Evolutionary conservation across 2,888 invertebrate genomes (phyloP), one percentile per base, ranked within the genome.

Genomic region (Epinotia brunnichana): DNA sequence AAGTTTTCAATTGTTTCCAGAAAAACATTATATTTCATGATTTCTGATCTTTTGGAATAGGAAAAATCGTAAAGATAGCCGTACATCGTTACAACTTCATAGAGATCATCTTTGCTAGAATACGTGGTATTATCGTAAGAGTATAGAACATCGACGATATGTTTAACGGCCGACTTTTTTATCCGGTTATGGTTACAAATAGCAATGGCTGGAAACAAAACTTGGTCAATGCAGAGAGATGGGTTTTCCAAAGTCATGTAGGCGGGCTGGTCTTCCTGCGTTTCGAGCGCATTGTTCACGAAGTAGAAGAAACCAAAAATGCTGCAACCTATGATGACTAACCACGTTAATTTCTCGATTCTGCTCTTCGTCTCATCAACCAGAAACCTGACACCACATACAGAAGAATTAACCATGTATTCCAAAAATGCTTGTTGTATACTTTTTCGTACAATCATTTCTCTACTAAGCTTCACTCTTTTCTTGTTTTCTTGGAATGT

Each of bases 161-260:
- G 68, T n/a, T 51, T 2, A 29, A 69, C 63, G 1, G 59, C 68
- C 11, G 73, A 73, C n/a, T 51, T 59, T 56, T 73, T 73, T 15
- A 73, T 13, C 10, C 69, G 21, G 17, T 73, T 73, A 29, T 73
- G 73, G n/a, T 73, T 73, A 29, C 73, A 73, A 29, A 73, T 69
- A 13, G 62, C 73, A 35, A 73, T 59, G 0, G 63, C 73, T 62
- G 73, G 73, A 53, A 73, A 73, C 7, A 59, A 15, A 17, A 73
- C 63, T 56, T 51, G 15, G 3, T 44, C 11, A 5, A 69, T 67
- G 5, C 62, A 69, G 41, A 63, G 63, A 2, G 21, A 21, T 13
- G 69, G 15, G 2, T 63, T 24, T 53, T 73, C 73, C 53, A 73
- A 24, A 15, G 73, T 73, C 69, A 68, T 73, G 19, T 73, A 73